Conservation (phyloP, 2,888 invertebrate genomes). For the Parascotia fuliginaria region DNA sequence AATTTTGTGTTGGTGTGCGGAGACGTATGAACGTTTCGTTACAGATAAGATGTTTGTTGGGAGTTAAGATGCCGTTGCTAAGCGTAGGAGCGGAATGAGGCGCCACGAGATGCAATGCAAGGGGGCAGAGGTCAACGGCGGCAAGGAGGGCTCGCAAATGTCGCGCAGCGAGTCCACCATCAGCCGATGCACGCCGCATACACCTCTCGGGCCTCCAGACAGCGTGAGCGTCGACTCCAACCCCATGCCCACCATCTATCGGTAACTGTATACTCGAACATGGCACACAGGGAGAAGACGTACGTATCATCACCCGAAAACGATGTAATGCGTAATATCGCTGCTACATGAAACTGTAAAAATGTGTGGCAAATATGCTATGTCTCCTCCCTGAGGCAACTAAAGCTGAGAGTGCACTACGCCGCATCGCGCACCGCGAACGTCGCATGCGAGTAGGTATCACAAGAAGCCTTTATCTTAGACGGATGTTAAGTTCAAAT, state of each 20-base stretch:
- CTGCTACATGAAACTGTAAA: background rate
- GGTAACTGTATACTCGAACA: conserved; percentile 86
- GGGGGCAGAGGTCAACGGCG: conserved; percentile 65
- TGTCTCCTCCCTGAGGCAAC: conserved; percentile 70
- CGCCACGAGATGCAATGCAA: conserved; percentile 76
- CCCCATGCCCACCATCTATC: conserved; percentile 94
- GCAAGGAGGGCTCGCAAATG: conserved; percentile 84
- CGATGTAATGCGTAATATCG: background rate
- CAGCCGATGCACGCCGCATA: conserved; percentile 82
- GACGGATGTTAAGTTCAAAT: conserved; percentile 13
- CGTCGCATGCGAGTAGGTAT: conserved; percentile 82
- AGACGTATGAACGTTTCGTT: conserved; percentile 71
- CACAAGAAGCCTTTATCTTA: conserved; percentile 54
- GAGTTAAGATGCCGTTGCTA: conserved; percentile 78
- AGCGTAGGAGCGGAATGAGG: conserved; percentile 79
- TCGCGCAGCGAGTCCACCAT: conserved; percentile 91
- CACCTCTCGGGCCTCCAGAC: conserved; percentile 85
- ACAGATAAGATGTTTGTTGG: conserved; percentile 78
- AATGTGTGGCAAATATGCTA: conserved; percentile 30
- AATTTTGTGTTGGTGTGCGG: conserved; percentile 60
- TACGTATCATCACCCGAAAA: conserved; percentile 25
- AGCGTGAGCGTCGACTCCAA: conserved; percentile 95
- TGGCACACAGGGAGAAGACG: conserved; percentile 65
- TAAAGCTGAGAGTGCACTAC: conserved; percentile 73
- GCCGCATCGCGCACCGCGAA: conserved; percentile 79